Base-by-base conservation (phyloP, 1,140 invertebrate species). In the Pseudomyrmex dendroicus region DNA sequence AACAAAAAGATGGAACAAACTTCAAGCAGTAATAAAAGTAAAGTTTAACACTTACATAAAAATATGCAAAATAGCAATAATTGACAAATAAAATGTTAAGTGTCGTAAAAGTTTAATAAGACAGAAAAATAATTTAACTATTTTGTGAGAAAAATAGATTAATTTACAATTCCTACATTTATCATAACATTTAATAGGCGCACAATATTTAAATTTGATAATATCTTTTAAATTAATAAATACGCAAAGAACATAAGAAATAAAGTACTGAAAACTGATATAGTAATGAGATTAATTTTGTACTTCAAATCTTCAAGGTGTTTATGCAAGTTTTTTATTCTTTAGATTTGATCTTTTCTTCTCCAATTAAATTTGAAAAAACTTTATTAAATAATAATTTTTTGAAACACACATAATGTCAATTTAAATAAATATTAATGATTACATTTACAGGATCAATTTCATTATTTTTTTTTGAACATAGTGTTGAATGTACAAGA, bases 1-100 rank as follows among this genome's bases (percentile, higher is more conserved):
- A 73, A 48, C 9, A 87, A 67, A 66, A 35, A 35, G 35, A 35
- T 7, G 35, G 35, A 22, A 25, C 66, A 35, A 46, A 64, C 17
- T 72, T 35, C 59, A 22, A n/a, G 73, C 4, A 50, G 46, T 73
- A 77, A 62, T 68, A 48, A 78, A 61, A 72, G 44, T 48, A 74
- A 85, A 61, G 59, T 17, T 82, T 86, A 74, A 48, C 56, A 72
- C 3, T 46, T 17, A 50, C 64, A 50, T 72, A 35, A 57, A 35
- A 13, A 68, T 67, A 56, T 61, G 1, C 13, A 35, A 72, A 35
- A 59, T 78, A 59, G n/a, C n/a, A 72, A 59, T 59, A 80, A 80
- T 72, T 80, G 15, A 50, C 35, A 12, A 78, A 70, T 46, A 13
- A 68, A 46, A 46, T 59, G 35, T 80, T 22, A 17, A 76, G 48